Percentiles rank a stretch among this genome's conserved stretches.
Conservation (phyloP, 2,113 vertebrate genomes). For the Engystomops pustulosus region DNA sequence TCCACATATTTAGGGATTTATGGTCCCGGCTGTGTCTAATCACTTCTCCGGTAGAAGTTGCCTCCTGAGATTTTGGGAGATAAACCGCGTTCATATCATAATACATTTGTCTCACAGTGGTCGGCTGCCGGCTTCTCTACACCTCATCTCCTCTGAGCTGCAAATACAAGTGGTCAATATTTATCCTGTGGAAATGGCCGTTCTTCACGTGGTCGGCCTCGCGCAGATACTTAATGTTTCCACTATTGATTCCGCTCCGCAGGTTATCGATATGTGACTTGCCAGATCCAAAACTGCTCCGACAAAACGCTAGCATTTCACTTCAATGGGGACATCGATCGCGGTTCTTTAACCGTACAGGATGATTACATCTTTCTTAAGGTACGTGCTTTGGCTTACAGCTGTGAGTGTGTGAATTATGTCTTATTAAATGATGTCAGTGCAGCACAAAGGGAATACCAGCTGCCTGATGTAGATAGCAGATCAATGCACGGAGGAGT, state of each 20-base stretch:
- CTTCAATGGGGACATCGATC: conserved; percentile 85
- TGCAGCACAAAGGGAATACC: too few relatives aligned
- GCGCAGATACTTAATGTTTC: conserved; percentile 49
- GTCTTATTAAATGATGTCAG: too few relatives aligned
- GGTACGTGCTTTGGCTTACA: conserved; percentile 71
- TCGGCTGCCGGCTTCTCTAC: background rate
- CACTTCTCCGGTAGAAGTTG: background rate
- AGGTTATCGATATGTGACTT: conserved; percentile 89
- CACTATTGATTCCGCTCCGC: conserved; percentile 62
- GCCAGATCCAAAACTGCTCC: conserved; percentile 89
- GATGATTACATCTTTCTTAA: conserved; percentile 94
- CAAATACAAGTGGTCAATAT: conserved; percentile 37
- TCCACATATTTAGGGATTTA: conserved; percentile 7
- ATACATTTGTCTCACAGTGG: conserved; percentile 9
- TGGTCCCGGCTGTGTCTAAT: background rate
- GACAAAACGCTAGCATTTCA: conserved; percentile 77
- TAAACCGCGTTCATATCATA: background rate
- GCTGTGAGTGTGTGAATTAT: background rate
- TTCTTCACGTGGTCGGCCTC: conserved; percentile 16
- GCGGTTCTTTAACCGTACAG: conserved; percentile 86
- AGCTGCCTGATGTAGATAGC: too few relatives aligned
- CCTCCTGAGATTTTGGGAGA: background rate
- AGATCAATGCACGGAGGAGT: background rate
- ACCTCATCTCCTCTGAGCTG: background rate
- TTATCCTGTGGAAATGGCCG: background rate